Conservation (phyloP, 2,797 vertebrate genomes). For the Clarias fuscus region DNA sequence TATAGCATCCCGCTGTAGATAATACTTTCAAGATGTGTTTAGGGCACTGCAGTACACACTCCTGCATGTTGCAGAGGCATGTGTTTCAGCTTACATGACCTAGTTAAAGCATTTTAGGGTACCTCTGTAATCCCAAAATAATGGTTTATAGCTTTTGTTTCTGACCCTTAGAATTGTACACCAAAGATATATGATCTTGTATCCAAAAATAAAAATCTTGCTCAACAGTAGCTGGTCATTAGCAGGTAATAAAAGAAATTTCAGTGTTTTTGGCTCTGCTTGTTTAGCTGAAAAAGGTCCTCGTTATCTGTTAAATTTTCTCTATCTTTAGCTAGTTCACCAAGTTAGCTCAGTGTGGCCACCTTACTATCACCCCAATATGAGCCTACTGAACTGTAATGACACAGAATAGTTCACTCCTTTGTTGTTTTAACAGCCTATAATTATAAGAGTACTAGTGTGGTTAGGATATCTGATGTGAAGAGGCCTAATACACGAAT, state of each 20-base stretch:
- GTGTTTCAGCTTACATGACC: neutral
- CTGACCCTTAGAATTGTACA: neutral
- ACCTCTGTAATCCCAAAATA: neutral
- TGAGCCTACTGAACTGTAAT: neutral
- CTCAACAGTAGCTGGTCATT: no score
- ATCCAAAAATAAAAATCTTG: neutral
- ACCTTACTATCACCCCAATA: neutral
- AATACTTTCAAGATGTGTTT: conserved; percentile 44
- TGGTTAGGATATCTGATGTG: neutral
- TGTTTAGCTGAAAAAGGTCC: neutral
- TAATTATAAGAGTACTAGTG: neutral
- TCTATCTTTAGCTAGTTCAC: neutral
- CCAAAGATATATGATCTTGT: neutral
- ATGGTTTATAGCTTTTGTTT: neutral
- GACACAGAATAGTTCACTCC: neutral
- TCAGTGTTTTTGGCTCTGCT: neutral
- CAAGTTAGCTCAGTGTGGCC: neutral
- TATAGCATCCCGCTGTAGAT: conserved; percentile 22
- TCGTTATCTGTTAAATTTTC: neutral
- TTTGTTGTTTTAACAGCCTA: neutral
- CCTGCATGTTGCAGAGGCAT: neutral
- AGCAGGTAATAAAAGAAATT: neutral
- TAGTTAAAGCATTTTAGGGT: neutral
- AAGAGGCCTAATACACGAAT: neutral
- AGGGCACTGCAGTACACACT: neutral